Percentiles rank a stretch among this genome's conserved stretches.
phyloP scores from a whole-genome alignment of 2,113 vertebrate species.

The Boulengeromyrus knoepffleri region DNA sequence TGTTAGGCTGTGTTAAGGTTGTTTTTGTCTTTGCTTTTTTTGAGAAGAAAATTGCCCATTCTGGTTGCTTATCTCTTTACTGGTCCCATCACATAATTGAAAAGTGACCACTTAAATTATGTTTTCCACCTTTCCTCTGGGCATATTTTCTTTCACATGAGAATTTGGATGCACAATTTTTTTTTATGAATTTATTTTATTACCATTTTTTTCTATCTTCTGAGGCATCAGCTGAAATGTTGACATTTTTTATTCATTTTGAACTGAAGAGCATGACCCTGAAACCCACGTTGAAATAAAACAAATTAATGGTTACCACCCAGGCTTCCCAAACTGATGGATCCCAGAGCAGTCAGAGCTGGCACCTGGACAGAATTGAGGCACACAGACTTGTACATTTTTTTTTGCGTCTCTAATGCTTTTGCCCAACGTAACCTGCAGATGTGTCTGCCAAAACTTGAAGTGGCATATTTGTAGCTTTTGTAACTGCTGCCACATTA shows the following conservation, averaged over 20 bases:
- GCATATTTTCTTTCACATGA: not conserved
- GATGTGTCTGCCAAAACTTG: not conserved
- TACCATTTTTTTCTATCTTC: not conserved
- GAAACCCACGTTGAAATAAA: not conserved
- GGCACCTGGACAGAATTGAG: not conserved
- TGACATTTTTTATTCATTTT: not conserved
- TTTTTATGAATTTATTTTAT: not conserved
- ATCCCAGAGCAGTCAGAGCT: not conserved
- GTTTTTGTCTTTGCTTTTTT: not conserved
- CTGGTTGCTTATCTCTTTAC: not conserved
- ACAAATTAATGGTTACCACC: not conserved
- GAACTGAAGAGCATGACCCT: not conserved
- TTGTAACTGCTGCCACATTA: not conserved
- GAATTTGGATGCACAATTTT: not conserved
- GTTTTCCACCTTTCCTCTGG: not conserved
- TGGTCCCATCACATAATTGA: not conserved
- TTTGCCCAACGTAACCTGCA: not conserved
- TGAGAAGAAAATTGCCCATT: not conserved
- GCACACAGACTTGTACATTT: not conserved
- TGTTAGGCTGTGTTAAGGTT: not conserved
- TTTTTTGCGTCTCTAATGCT: not conserved
- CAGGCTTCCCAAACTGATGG: not conserved
- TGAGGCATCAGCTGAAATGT: not conserved
- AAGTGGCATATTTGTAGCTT: not conserved
- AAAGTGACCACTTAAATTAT: not conserved